Evolutionary conservation across 2,113 vertebrate species (phyloP), one percentile per base, ranked within the genome.

Genomic region (Chlorocebus sabaeus): DNA sequence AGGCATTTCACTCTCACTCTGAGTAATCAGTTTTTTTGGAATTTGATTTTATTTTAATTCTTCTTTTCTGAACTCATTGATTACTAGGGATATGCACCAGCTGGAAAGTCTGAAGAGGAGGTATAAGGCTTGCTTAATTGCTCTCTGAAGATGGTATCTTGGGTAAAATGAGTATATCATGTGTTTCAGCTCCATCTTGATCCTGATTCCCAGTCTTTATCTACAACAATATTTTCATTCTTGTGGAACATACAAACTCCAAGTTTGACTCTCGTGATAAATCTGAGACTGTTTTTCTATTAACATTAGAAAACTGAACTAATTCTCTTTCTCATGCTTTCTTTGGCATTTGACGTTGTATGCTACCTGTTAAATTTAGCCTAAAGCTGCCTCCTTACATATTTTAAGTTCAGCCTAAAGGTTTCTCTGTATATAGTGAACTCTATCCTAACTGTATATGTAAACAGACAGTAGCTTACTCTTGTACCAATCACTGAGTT

Each of bases 11-110:
- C 11, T 89, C 35, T 92, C 67, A 81, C 45, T 93, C 38, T 55
- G 70, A 98, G 86, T 57, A 87, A 93, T 91, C 82, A 50, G 16
- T 6, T 70, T 89, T 64, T 85, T 76, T 81, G 27, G 25, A 97
- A 93, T 86, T 97, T 89, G 88, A 48, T 55, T 96, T 85, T 87
- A 84, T 68, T 90, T 87, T 95, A 93, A 90, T 70, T 96, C 23
- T 61, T 96, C 52, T 83, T 95, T 85, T 85, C 82, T 93, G 80
- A 84, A 72, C 22, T 79, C 87, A 50, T 57, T 88, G 87, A 87
- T 88, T 81, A 92, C 7, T 12, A 43, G 35, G 1, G 5, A 70
- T 89, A 80, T 22, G 61, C 30, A 82, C 48, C 50, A 76, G n/a
- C 68, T 93, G 22, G 30, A 90, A 80, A 80, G 25, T 59, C 35